Conservation (phyloP, 2,888 invertebrate species). For the Phalera bucephala region DNA sequence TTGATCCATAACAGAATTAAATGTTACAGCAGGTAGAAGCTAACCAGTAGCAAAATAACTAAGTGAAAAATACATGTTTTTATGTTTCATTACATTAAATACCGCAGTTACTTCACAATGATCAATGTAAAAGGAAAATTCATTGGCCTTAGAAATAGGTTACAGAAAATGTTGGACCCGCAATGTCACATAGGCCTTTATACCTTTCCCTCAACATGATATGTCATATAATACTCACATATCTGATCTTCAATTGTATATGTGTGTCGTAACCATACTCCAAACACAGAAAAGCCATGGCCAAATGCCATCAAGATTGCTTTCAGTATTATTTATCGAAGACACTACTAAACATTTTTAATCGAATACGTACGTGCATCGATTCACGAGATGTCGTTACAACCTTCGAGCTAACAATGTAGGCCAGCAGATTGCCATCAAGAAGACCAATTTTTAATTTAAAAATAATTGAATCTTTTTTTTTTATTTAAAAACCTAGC, state of each 20-base stretch:
- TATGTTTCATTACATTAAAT: too few relatives aligned
- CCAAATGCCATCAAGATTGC: conserved; percentile 68
- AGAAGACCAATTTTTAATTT: conserved; percentile 12
- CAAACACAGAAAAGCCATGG: conserved; percentile 68
- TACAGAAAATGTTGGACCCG: not conserved
- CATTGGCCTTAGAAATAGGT: not conserved
- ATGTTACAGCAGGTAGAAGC: too few relatives aligned
- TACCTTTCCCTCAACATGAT: conserved; percentile 2
- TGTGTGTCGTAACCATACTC: conserved; percentile 56
- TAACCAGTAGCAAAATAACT: too few relatives aligned
- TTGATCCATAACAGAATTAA: too few relatives aligned
- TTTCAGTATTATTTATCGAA: conserved; percentile 58
- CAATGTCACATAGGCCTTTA: not conserved
- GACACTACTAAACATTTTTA: conserved; percentile 48
- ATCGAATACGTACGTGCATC: conserved; percentile 41
- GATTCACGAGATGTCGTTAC: conserved; percentile 38
- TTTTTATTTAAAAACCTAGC: too few relatives aligned
- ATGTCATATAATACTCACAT: conserved; percentile 26
- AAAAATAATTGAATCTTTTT: too few relatives aligned
- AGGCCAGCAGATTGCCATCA: conserved; percentile 10
- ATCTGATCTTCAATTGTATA: conserved; percentile 51
- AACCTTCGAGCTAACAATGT: conserved; percentile 43
- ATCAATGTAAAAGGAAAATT: not conserved
- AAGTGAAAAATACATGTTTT: too few relatives aligned
- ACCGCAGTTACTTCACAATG: too few relatives aligned